Conservation (phyloP, 2,888 invertebrate species). For the Mellilla xanthometata region DNA sequence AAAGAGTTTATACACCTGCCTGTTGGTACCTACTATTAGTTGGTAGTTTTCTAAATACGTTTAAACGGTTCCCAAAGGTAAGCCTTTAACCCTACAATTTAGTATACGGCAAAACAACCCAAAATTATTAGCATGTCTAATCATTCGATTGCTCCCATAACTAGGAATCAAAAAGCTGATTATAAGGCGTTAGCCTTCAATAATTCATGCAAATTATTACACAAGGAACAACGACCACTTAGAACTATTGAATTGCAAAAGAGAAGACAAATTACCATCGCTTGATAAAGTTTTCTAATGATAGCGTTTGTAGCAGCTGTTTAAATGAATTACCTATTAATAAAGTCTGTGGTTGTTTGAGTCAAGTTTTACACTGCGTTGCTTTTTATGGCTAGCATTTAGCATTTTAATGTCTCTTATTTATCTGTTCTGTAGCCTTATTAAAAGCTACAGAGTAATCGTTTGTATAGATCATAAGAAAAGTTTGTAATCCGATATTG, state of each 20-base stretch:
- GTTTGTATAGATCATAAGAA: too few relatives aligned
- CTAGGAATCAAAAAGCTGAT: slow-evolving; percentile 51
- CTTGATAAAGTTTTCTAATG: slow-evolving; percentile 27
- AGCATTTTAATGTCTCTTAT: neutral
- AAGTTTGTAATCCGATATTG: too few relatives aligned
- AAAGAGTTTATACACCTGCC: slow-evolving; percentile 75
- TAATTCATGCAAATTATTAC: slow-evolving; percentile 68
- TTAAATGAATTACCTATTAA: slow-evolving; percentile 4
- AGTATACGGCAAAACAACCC: neutral
- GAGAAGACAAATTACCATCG: slow-evolving; percentile 38
- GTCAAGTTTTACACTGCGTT: neutral
- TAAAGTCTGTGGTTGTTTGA: slow-evolving; percentile 2
- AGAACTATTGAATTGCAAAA: slow-evolving; percentile 40
- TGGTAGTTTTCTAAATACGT: too few relatives aligned
- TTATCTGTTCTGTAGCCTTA: neutral
- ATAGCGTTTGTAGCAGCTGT: slow-evolving; percentile 17
- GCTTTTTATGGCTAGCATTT: neutral
- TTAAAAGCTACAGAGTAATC: too few relatives aligned
- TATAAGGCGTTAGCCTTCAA: slow-evolving; percentile 56
- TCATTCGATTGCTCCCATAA: slow-evolving; percentile 54
- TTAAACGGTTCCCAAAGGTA: neutral
- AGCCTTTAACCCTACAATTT: neutral
- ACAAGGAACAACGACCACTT: slow-evolving; percentile 34
- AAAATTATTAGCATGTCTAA: slow-evolving; percentile 56
- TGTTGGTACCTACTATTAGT: slow-evolving; percentile 22